phyloP scores from a whole-genome alignment of 2,797 vertebrate species.

The Taeniopygia guttata region DNA sequence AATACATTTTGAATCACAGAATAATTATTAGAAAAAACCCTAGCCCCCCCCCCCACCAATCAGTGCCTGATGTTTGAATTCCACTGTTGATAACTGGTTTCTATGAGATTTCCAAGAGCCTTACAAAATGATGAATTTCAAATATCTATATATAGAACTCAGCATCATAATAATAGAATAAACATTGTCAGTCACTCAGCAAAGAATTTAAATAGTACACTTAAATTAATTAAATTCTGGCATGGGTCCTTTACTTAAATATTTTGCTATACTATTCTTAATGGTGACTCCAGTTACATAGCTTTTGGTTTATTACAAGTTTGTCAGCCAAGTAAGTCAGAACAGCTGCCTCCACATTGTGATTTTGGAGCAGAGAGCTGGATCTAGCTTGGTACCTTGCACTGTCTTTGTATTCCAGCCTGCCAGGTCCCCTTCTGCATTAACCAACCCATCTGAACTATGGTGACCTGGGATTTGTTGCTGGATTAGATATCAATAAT shows the following conservation, averaged over 20 bases:
- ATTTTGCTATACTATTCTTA: not conserved
- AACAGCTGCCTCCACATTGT: rapidly evolving
- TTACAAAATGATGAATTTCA: not conserved
- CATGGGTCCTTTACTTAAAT: not conserved
- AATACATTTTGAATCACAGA: not conserved
- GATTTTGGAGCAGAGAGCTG: not conserved
- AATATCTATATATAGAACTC: not conserved
- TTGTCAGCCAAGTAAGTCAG: not conserved
- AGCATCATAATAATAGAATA: not conserved
- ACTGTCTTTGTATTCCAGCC: not conserved
- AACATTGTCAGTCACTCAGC: not conserved
- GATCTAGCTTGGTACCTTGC: not conserved
- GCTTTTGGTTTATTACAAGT: not conserved
- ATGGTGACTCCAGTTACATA: not conserved
- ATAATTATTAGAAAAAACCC: not conserved
- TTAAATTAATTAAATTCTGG: not conserved
- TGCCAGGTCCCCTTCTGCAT: not conserved
- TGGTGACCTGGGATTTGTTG: not conserved
- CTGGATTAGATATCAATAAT: not conserved
- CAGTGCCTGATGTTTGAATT: not conserved
- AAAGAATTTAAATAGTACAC: not conserved
- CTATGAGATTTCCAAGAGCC: not conserved
- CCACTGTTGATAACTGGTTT: not conserved
- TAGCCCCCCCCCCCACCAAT: rapidly evolving
- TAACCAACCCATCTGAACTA: not conserved